Conservation (phyloP, 2,888 invertebrate genomes). For the Leptinotarsa haldemani region DNA sequence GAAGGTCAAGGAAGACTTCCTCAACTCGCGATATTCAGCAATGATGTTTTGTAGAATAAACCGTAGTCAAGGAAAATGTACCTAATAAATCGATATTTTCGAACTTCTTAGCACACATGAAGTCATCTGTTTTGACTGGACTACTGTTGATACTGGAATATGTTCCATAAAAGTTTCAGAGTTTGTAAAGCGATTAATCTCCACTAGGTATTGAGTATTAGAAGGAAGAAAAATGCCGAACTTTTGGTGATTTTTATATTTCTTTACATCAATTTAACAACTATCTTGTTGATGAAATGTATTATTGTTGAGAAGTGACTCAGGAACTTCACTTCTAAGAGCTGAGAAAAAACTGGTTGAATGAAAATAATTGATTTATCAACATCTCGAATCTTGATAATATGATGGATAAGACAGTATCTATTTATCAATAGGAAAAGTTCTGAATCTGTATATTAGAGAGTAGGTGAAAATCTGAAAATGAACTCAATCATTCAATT, state of each 20-base stretch:
- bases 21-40: too few species aligned
- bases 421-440: too few species aligned
- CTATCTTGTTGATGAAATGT: background rate
- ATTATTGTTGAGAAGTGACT: background rate
- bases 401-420: too few species aligned
- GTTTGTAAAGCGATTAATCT: slow-evolving; percentile 4
- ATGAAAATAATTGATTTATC: background rate
- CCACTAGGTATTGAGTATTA: background rate
- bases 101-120: too few species aligned
- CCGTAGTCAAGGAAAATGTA: too few species aligned
- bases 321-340: background rate
- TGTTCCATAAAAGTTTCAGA: background rate
- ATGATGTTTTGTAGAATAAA: too few species aligned
- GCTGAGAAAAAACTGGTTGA: background rate
- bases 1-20: too few species aligned
- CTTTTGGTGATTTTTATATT: background rate
- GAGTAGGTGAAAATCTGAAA: too few species aligned
- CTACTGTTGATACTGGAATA: background rate
- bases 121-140: too few species aligned
- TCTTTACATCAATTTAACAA: background rate
- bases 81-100: too few species aligned
- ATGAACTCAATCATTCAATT: too few species aligned
- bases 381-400: background rate
- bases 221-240: background rate
- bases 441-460: too few species aligned